These are phyloP conservation scores for Rhyacichthys aspro DNA, from an alignment of 2,797 vertebrate species.

Conservation along the genomic window DNA sequence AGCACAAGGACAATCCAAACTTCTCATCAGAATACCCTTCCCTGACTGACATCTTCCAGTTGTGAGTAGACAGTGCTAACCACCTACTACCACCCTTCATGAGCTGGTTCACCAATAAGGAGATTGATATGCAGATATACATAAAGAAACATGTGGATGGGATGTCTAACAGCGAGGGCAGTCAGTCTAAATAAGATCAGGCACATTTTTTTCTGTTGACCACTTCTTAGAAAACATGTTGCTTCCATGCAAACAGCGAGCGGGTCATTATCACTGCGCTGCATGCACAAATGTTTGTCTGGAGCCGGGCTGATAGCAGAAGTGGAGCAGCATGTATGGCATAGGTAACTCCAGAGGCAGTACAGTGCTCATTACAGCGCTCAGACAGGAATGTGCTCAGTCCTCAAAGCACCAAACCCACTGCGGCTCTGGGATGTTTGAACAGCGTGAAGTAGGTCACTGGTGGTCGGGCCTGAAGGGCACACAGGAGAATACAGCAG, in stretches of 20 bases:
- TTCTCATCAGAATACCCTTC: no score
- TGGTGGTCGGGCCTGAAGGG: slow-evolving; percentile 13
- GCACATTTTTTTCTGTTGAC: not conserved
- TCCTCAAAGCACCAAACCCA: slow-evolving; percentile 18
- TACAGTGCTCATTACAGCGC: not conserved
- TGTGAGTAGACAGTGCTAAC: no score
- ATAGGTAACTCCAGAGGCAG: slow-evolving; percentile 9
- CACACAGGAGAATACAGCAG: slow-evolving; percentile 1
- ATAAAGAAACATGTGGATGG: no score
- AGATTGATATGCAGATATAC: no score
- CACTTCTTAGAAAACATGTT: not conserved
- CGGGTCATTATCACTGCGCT: not conserved
- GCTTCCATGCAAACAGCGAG: not conserved
- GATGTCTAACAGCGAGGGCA: no score
- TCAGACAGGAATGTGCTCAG: slow-evolving; percentile 29
- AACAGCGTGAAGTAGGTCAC: slow-evolving; percentile 40
- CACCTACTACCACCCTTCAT: no score
- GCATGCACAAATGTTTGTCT: slow-evolving; percentile 7
- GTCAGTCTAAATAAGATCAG: not conserved
- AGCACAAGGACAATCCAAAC: no score
- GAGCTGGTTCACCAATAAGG: no score
- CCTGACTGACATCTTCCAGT: no score
- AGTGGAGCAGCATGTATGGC: slow-evolving; percentile 3
- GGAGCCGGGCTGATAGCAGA: slow-evolving; percentile 13
- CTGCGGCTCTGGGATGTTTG: slow-evolving; percentile 24